Evolutionary conservation across 2,113 vertebrate species (phyloP).

Genomic region (Rhinopithecus roxellana): DNA sequence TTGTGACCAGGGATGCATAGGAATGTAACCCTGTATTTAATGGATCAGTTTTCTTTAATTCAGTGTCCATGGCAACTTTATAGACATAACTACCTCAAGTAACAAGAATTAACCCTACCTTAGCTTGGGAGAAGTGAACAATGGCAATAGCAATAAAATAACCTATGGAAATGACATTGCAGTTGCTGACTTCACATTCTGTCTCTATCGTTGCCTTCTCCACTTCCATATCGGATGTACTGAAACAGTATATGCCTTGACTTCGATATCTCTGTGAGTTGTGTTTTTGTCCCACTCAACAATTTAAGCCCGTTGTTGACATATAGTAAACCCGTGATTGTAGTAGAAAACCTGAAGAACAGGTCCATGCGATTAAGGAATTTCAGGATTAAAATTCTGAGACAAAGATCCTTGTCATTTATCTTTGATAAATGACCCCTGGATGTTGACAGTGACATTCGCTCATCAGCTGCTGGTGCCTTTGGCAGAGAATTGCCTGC

Average conservation of each 20-base stretch:
- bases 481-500: not conserved
- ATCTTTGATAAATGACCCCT: too few relatives aligned
- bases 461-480: not conserved
- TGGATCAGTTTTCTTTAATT: not conserved
- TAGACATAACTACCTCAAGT: accelerated
- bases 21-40: not conserved
- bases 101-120: too few relatives aligned
- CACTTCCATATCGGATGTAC: not conserved
- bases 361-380: not conserved
- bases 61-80: not conserved
- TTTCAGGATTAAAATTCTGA: not conserved
- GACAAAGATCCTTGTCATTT: not conserved
- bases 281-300: not conserved
- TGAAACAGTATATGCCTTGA: not conserved
- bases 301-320: not conserved
- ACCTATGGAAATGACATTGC: accelerated
- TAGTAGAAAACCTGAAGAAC: not conserved
- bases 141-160: accelerated
- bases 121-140: not conserved
- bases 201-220: not conserved
- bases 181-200: not conserved
- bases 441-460: not conserved
- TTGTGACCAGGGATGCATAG: accelerated
- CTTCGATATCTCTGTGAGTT: not conserved
- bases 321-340: not conserved